Evolutionary conservation across 2,797 vertebrate genomes (phyloP).

Genomic region (Onychomys torridus): DNA sequence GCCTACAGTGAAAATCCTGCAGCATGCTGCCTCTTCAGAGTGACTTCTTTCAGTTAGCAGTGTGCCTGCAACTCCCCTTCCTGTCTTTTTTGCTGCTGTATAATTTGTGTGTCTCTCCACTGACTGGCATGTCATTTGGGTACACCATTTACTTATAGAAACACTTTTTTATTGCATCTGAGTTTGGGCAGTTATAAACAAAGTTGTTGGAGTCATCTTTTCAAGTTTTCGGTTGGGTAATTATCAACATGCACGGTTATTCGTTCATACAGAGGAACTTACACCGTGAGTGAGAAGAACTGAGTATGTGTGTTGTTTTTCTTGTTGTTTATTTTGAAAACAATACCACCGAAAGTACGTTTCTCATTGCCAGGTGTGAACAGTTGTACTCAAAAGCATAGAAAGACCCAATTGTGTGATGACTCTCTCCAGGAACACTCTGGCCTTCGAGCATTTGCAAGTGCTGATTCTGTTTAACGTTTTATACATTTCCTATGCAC

Average conservation of each 20-base stretch:
- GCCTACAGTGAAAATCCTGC: too few species aligned
- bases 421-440: neutral
- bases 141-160: neutral
- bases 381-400: neutral
- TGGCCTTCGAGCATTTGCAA: neutral
- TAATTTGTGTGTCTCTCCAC: neutral
- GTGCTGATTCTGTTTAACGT: neutral
- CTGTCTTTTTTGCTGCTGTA: neutral
- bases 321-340: neutral
- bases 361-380: neutral
- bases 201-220: neutral
- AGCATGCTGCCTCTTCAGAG: neutral
- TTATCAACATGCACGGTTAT: neutral
- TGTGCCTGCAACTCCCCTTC: neutral
- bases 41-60: neutral
- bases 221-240: neutral
- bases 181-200: neutral
- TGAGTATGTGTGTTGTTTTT: neutral
- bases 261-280: neutral
- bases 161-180: neutral
- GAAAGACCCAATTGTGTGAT: fast-evolving
- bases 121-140: neutral
- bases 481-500: neutral
- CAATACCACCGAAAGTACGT: neutral
- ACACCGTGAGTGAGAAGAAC: neutral